phyloP scores from a whole-genome alignment of 2,888 invertebrate species.

The Drosophila acutilabella region DNA sequence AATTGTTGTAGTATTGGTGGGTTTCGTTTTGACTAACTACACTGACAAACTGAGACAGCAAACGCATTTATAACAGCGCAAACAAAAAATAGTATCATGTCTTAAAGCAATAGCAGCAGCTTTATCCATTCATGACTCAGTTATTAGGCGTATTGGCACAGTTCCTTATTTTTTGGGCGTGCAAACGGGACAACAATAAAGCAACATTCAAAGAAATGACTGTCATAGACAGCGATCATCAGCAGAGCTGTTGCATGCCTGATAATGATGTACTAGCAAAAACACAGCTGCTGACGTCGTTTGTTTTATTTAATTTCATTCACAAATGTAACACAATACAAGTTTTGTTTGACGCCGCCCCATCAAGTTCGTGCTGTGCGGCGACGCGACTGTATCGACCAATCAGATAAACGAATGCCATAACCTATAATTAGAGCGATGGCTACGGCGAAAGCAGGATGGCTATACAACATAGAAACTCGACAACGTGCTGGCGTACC shows the following conservation, averaged over 20 bases:
- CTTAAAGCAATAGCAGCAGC: conserved; percentile 37
- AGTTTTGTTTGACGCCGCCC: conserved; percentile 73
- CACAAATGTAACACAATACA: conserved; percentile 69
- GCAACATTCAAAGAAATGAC: conserved; percentile 47
- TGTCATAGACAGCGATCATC: conserved; percentile 25
- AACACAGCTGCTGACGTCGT: conserved; percentile 12
- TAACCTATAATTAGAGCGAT: conserved; percentile 84
- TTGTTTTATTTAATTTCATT: conserved; percentile 55
- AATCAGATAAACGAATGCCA: conserved; percentile 65
- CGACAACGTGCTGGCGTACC: conserved; percentile 40
- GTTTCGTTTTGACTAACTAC: conserved; percentile 39
- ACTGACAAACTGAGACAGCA: conserved; percentile 58
- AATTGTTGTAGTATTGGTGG: conserved; percentile 44
- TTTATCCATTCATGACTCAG: conserved; percentile 62
- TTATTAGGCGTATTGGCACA: conserved; percentile 58
- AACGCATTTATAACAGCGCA: conserved; percentile 32
- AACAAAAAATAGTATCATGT: conserved; percentile 36
- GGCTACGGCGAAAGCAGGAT: conserved; percentile 79
- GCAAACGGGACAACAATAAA: conserved; percentile 58
- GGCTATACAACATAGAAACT: conserved; percentile 37
- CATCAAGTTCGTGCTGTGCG: conserved; percentile 50
- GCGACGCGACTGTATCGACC: conserved; percentile 56
- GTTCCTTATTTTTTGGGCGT: conserved; percentile 15
- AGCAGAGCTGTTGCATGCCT: conserved; percentile 12
- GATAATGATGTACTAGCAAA: conserved; percentile 51